phyloP scores from a whole-genome alignment of 35 echinoderm and acorn worm genomes.

The Anneissia japonica region DNA sequence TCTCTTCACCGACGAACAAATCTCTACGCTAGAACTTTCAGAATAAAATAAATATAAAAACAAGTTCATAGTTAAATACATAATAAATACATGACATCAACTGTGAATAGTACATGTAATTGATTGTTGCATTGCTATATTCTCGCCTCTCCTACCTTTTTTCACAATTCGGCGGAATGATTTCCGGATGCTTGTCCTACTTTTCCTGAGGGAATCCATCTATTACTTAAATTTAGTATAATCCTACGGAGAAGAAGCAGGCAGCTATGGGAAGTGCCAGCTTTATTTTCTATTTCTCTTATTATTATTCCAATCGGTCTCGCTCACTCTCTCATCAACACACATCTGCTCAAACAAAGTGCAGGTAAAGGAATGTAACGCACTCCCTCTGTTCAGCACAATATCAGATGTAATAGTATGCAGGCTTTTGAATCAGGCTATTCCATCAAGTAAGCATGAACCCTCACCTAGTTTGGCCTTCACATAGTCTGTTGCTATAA shows the following conservation, averaged over 20 bases:
- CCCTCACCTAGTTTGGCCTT: background rate
- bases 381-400: background rate
- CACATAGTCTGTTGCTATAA: constrained; percentile 1
- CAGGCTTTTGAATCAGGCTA: background rate
- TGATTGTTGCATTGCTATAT: background rate
- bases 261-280: background rate
- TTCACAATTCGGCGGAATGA: background rate
- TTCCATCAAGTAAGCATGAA: background rate
- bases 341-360: background rate
- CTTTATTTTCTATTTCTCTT: background rate
- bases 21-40: too few species aligned
- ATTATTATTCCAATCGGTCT: background rate
- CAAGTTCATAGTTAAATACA: too few species aligned
- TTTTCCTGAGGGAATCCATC: background rate
- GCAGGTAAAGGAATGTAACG: background rate
- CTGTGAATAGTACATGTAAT: too few species aligned
- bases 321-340: background rate
- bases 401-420: background rate
- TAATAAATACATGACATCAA: too few species aligned
- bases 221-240: background rate
- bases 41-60: too few species aligned
- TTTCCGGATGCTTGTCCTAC: background rate
- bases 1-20: too few species aligned
- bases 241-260: background rate
- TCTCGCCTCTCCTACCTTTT: background rate